Base-by-base conservation (phyloP, 2,113 vertebrate species). In the Condylura cristata region DNA sequence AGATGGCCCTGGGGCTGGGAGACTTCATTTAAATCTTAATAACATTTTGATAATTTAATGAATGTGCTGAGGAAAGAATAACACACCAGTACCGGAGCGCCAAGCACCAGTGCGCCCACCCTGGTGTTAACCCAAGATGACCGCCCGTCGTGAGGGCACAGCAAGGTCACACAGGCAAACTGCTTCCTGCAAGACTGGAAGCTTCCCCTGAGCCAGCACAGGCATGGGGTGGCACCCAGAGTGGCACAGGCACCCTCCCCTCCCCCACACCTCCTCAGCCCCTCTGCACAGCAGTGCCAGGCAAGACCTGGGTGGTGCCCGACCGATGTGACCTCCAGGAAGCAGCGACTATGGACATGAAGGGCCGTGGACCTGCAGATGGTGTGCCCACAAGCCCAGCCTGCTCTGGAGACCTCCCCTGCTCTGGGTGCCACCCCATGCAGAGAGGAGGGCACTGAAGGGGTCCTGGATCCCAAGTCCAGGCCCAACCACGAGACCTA, bases 1-100 rank as follows among this genome's bases (percentile, higher is more conserved):
- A 98, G 98, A 98, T 98, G 98, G 96, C 34, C 95, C 90, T 86
- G 95, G 41, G 51, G 95, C 97, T 97, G 97, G 96, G 89, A 98
- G 61, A 41, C 78, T 97, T 97, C 97, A 51, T 97, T 83, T 96
- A 66, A 97, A 97, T 97, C 86, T 3, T 97, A 97, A 98, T 97
- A 96, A 96, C 95, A 89, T 96, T 97, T 65, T 96, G 97, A 96
- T 85, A 97, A 96, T 89, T 96, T 80, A 97, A 97, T 97, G 98
- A 96, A 96, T 94, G 96, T 95, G 94, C 84, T 44, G 93, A 96
- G 93, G 92, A 96, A 96, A 97, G 95, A 72, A 91, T 24, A 60
- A 46, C 44, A 82, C 79, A 24, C 41, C 51, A 37, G 86, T 1
- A 37, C 7, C 76, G 34, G 74, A 0, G 12, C 72, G 46, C 46